A percentile compares a stretch with the other conserved stretches of the same genome.
Evolutionary conservation across 2,888 invertebrate genomes (phyloP).

Genomic region (Oegoconia quadripuncta): DNA sequence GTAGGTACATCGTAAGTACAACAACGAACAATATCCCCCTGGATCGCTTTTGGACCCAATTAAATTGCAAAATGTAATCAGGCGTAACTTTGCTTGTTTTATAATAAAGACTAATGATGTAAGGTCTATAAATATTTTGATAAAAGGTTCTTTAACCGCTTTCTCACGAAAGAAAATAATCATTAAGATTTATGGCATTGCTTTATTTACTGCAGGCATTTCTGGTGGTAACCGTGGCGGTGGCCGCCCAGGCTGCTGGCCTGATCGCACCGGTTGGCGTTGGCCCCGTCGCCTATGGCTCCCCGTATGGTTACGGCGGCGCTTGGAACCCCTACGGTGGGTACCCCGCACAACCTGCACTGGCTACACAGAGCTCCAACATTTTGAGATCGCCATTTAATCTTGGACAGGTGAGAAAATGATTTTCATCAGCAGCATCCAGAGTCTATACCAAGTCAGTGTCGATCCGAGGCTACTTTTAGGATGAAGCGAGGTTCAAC

Average conservation of each 20-base stretch:
- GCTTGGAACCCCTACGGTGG: constrained; percentile 64
- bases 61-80: too few species aligned
- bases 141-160: neutral
- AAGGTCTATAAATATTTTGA: too few species aligned
- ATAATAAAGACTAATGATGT: too few species aligned
- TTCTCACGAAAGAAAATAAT: neutral
- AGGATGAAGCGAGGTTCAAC: too few species aligned
- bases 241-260: constrained; percentile 44
- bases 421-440: too few species aligned
- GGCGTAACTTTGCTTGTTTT: too few species aligned
- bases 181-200: neutral
- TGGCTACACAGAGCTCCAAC: constrained; percentile 80
- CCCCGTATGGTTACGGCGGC: constrained; percentile 42
- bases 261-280: constrained; percentile 56
- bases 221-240: constrained; percentile 45
- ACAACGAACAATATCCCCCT: too few species aligned
- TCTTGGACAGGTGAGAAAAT: constrained; percentile 79
- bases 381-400: constrained; percentile 82
- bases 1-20: too few species aligned
- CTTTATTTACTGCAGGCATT: constrained; percentile 36
- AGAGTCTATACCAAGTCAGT: too few species aligned
- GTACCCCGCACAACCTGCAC: constrained; percentile 66
- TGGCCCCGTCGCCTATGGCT: constrained; percentile 24
- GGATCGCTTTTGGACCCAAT: too few species aligned
- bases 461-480: too few species aligned